These are phyloP conservation scores for Phalacrocorax aristotelis DNA, from an alignment of 2,113 vertebrate species.

Conservation along the genomic window DNA sequence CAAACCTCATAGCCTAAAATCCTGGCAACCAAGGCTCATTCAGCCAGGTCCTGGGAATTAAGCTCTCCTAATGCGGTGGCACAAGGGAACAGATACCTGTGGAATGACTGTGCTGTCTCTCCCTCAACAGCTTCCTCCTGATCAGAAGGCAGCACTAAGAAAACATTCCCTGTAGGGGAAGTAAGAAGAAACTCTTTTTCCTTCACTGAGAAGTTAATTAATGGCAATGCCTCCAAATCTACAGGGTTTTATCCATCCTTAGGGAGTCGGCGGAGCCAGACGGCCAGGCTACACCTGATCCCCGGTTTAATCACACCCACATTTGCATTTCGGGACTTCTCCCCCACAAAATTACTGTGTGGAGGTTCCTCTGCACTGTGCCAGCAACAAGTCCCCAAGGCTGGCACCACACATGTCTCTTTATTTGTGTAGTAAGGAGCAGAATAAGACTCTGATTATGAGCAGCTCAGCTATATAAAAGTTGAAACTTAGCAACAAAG, in stretches of 20 bases:
- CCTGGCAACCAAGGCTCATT: neutral
- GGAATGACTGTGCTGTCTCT: neutral
- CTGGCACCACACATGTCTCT: fast-evolving
- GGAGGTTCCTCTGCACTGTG: neutral
- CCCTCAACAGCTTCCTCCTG: neutral
- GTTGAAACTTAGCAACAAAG: neutral
- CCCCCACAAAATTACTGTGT: neutral
- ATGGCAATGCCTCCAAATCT: neutral
- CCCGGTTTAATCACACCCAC: neutral
- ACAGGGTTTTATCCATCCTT: neutral
- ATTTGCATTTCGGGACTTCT: neutral
- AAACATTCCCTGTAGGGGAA: neutral
- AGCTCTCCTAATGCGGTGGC: fast-evolving
- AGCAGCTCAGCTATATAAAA: neutral
- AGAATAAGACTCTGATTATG: neutral
- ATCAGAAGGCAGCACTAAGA: neutral
- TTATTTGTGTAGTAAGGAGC: neutral
- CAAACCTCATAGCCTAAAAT: neutral
- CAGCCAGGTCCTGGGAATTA: fast-evolving
- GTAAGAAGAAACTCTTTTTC: neutral
- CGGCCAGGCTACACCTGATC: neutral
- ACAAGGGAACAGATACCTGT: neutral
- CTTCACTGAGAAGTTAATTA: neutral
- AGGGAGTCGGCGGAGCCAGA: neutral
- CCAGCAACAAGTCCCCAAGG: neutral